Evolutionary conservation across 1,140 invertebrate species (phyloP), one percentile per base, ranked within the genome.

Genomic region (Chlorops oryzae): DNA sequence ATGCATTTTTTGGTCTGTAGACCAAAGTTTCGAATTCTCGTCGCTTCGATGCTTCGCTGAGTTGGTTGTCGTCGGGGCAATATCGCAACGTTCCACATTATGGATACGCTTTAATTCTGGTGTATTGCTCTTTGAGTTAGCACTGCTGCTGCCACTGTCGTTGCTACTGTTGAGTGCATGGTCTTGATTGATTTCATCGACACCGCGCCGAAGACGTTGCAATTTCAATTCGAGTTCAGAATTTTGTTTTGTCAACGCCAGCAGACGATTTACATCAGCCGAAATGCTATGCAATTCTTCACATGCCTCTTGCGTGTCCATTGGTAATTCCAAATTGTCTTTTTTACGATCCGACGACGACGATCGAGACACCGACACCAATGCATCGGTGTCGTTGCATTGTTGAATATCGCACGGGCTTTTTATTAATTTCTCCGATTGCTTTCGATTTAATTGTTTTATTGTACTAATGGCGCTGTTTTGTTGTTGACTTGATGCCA

Each of bases 181-280:
- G 59, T 70, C 66, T 59, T 69, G 62, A 64, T 70, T 69, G 57
- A 70, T 69, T 64, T 69, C 65, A 25, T 58, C 61, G 9, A 69
- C 65, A 48, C 59, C 65, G 39, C 59, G 59, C 21, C 63, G 59
- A 39, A 69, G 42, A n/a, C 62, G 60, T 43, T 69, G 65, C 42
- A 69, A 51, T 46, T 69, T 69, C 0, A 69, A 28, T 41, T 69
- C 65, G 45, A 69, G 24, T 48, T 69, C 65, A 0, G 65, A 69
- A 17, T 69, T 69, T 18, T 69, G 65, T 52, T 69, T 69, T 37
- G 65, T 63, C 34, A 69, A 49, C 35, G 54, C 59, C 45, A 69
- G 48, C 54, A 69, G 22, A 10, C 65, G 63, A 57, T 69, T 69
- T n/a, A 69, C 65, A 55, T 69, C 65, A 44, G 65, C 65, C 3